Evolutionary conservation across 2,113 vertebrate species (phyloP).

Genomic region (Propithecus coquereli): DNA sequence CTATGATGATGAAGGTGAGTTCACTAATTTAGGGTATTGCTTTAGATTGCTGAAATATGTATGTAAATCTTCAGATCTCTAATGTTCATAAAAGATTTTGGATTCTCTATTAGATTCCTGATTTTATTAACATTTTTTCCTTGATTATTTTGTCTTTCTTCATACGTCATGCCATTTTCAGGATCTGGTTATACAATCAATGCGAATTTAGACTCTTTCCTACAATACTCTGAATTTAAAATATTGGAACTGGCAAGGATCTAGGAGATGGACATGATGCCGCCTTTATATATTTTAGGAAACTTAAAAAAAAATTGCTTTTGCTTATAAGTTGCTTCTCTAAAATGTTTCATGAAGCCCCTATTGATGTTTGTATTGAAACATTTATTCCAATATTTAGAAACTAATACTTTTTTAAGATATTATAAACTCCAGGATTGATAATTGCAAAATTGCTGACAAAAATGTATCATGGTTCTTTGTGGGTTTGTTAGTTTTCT

Average conservation of each 20-base stretch:
- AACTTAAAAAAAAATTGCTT: slow-evolving; percentile 5
- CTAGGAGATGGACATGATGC: background rate
- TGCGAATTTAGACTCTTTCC: background rate
- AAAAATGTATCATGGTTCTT: background rate
- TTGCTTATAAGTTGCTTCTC: slow-evolving; percentile 1
- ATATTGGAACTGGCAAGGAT: background rate
- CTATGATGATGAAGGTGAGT: background rate
- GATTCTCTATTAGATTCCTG: background rate
- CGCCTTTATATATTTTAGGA: background rate
- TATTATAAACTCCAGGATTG: background rate
- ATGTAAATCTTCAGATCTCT: background rate
- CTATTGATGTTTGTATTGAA: slow-evolving; percentile 1
- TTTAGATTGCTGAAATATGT: slow-evolving; percentile 33
- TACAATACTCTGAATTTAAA: background rate
- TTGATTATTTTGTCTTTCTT: slow-evolving; percentile 16
- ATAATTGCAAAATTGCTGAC: slow-evolving; percentile 21
- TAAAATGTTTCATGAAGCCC: slow-evolving; percentile 4
- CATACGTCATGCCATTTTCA: background rate
- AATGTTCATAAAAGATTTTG: slow-evolving; percentile 8
- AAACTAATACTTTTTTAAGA: slow-evolving; percentile 36
- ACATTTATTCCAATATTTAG: slow-evolving; percentile 19
- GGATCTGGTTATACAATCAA: background rate
- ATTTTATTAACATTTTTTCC: slow-evolving; percentile 17
- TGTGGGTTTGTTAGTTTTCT: background rate
- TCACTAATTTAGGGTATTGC: background rate